Conservation (phyloP, 2,888 invertebrate species). For the Gastrophysa polygoni region DNA sequence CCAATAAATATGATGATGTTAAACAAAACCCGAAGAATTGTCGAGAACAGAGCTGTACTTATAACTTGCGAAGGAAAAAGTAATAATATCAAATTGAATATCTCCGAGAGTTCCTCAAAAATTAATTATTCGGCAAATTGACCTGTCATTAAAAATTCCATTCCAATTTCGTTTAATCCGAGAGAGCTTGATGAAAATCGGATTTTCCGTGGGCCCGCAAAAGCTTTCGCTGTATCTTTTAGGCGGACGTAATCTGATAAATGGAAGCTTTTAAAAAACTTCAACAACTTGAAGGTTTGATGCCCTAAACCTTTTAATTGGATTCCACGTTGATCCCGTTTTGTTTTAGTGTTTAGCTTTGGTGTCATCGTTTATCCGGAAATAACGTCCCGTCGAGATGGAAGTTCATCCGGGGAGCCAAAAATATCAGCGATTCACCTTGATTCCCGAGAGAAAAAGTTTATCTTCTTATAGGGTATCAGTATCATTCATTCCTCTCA, state of each 20-base stretch:
- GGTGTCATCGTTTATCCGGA: background rate
- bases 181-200: constrained; percentile 23
- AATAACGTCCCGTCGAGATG: background rate
- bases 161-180: constrained; percentile 27
- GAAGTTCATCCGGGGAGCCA: background rate
- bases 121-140: constrained; percentile 26
- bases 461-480: no score
- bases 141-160: constrained; percentile 29
- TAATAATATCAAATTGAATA: background rate
- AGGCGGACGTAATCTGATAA: constrained; percentile 38
- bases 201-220: constrained; percentile 25
- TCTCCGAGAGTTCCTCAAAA: background rate
- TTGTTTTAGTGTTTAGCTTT: constrained; percentile 13
- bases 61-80: background rate
- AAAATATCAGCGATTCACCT: no score
- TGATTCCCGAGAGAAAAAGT: no score
- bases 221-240: constrained; percentile 35
- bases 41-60: background rate
- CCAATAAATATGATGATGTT: no score
- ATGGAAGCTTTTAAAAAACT: constrained; percentile 38
- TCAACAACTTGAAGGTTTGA: constrained; percentile 36
- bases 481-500: no score
- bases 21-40: no score
- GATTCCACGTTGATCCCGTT: constrained; percentile 29
- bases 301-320: constrained; percentile 42